These are phyloP conservation scores for Mylabris phalerata DNA, from an alignment of 1,140 invertebrate genomes.

Conservation along the genomic window DNA sequence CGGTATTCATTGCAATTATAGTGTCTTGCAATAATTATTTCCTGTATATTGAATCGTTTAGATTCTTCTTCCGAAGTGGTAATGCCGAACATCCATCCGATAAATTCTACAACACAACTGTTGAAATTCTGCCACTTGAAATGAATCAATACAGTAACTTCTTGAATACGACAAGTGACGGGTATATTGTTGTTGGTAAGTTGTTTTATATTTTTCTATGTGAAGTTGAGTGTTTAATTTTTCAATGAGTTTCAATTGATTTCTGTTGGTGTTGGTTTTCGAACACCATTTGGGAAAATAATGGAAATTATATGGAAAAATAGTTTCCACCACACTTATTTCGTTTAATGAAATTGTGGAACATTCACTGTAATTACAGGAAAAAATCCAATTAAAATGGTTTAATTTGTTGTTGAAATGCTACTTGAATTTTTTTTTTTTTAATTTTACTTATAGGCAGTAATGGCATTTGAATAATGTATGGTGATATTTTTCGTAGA, in stretches of 20 bases:
- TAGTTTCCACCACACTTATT: too few species aligned
- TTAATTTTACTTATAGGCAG: too few species aligned
- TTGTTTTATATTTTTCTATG: background rate
- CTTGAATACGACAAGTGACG: constrained; percentile 60
- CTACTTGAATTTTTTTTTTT: too few species aligned
- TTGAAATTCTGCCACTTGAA: constrained; percentile 68
- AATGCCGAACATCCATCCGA: constrained; percentile 89
- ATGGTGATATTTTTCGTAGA: too few species aligned
- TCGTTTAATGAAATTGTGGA: too few species aligned
- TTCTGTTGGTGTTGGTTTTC: background rate
- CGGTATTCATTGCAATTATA: constrained; percentile 49
- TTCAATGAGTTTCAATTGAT: too few species aligned
- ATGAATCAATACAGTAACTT: constrained; percentile 40
- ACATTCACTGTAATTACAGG: too few species aligned
- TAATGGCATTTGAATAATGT: too few species aligned
- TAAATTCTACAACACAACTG: constrained; percentile 81
- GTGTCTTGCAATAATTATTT: background rate
- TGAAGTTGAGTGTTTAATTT: background rate
- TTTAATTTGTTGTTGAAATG: too few species aligned
- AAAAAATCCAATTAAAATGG: too few species aligned
- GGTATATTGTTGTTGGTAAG: constrained; percentile 63
- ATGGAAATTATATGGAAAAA: background rate
- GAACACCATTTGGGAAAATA: background rate
- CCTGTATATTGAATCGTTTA: constrained; percentile 42
- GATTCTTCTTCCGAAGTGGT: constrained; percentile 83